Conservation (phyloP, 2,888 invertebrate genomes). For the Mesorhabditis belari region DNA sequence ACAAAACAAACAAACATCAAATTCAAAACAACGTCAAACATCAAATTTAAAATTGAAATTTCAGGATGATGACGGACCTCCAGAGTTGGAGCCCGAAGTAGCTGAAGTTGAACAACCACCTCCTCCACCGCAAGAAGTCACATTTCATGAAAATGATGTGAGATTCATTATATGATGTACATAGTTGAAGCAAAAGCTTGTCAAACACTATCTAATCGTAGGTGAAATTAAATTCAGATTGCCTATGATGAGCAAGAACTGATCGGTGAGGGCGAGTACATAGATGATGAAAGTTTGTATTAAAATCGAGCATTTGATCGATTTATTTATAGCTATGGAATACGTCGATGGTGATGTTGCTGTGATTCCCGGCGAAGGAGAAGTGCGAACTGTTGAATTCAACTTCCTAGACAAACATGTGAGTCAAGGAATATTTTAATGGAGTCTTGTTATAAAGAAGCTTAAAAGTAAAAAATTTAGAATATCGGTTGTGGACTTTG, state of each 20-base stretch:
- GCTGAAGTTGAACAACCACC: slow-evolving; percentile 10
- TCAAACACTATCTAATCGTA: not conserved
- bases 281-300: slow-evolving; percentile 6
- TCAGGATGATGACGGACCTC: slow-evolving; percentile 23
- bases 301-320: slow-evolving; percentile 1
- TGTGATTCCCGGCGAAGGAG: slow-evolving; percentile 7
- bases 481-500: slow-evolving; percentile 50
- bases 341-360: slow-evolving; percentile 1
- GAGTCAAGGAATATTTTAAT: too few species aligned
- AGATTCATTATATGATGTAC: too few species aligned
- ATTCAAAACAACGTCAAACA: too few species aligned
- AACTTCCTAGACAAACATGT: slow-evolving; percentile 34
- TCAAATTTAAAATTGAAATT: too few species aligned
- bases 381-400: slow-evolving; percentile 30
- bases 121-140: not conserved
- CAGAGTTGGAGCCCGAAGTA: slow-evolving; percentile 19
- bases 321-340: not conserved
- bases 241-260: slow-evolving; percentile 12
- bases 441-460: too few species aligned
- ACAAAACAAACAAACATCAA: too few species aligned
- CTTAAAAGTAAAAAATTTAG: too few species aligned
- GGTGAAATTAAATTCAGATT: slow-evolving; percentile 2
- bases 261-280: slow-evolving; percentile 2
- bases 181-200: too few species aligned
- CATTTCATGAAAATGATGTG: not conserved